Conservation (phyloP, 2,797 vertebrate species). For the Argyrosomus regius region DNA sequence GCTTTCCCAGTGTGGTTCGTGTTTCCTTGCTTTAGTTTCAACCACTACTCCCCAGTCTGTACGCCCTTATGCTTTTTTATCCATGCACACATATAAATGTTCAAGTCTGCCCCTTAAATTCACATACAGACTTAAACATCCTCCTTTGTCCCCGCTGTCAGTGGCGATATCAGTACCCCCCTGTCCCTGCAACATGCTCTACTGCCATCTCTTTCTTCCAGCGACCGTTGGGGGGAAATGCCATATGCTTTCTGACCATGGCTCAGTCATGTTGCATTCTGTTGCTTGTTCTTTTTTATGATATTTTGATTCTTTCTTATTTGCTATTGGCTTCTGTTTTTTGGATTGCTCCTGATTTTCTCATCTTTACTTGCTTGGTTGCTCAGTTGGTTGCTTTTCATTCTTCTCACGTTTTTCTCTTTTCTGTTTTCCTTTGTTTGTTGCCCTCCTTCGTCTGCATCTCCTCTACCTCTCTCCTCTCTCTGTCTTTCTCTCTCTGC, state of each 20-base stretch:
- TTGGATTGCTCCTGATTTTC: constrained; percentile 83
- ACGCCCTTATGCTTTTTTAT: constrained; percentile 64
- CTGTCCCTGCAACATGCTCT: constrained; percentile 80
- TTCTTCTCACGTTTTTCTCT: constrained; percentile 85
- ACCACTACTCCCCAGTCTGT: constrained; percentile 63
- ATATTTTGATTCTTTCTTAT: constrained; percentile 82
- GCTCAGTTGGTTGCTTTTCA: constrained; percentile 82
- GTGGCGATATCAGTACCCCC: constrained; percentile 53
- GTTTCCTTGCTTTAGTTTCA: constrained; percentile 55
- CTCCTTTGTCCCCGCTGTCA: constrained; percentile 67
- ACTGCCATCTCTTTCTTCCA: constrained; percentile 81
- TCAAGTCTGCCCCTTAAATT: constrained; percentile 72
- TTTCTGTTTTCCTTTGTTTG: constrained; percentile 86
- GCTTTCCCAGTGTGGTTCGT: constrained; percentile 58
- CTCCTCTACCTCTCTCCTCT: constrained; percentile 56
- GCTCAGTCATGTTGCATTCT: constrained; percentile 85
- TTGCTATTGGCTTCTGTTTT: constrained; percentile 80
- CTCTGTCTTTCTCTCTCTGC: constrained; percentile 67
- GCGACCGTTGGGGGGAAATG: constrained; percentile 79
- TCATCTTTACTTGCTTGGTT: constrained; percentile 83
- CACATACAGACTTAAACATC: constrained; percentile 78
- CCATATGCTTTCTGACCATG: constrained; percentile 79
- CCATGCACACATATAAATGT: constrained; percentile 72
- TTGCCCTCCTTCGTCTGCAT: constrained; percentile 78
- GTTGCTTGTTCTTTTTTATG: constrained; percentile 80